These are phyloP conservation scores for Scolopax bukidnonensis DNA, from an alignment of 2,797 vertebrate species.

Conservation along the genomic window DNA sequence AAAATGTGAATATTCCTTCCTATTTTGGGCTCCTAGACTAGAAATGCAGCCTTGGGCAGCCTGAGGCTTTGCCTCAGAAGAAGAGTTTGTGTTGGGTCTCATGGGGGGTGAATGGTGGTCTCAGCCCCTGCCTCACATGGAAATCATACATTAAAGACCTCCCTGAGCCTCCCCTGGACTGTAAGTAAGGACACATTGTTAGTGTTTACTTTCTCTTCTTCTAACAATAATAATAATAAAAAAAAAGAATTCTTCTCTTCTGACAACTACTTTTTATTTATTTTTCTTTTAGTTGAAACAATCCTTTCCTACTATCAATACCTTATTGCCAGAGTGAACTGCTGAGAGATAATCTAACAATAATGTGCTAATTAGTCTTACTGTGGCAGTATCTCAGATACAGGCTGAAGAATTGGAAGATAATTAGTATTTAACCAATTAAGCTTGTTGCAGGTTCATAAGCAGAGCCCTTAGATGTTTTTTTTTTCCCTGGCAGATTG, in stretches of 20 bases:
- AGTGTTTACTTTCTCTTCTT: neutral
- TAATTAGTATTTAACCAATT: conserved; percentile 59
- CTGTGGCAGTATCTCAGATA: neutral
- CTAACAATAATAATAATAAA: neutral
- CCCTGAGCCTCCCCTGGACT: neutral
- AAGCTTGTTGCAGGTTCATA: neutral
- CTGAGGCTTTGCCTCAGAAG: neutral
- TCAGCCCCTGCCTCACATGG: accelerated
- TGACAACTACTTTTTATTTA: neutral
- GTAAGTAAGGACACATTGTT: accelerated
- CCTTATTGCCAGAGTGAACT: neutral
- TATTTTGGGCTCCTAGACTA: neutral
- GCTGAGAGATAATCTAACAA: neutral
- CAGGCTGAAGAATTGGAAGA: neutral
- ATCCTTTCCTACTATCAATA: neutral
- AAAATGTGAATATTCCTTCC: neutral
- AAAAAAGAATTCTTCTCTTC: neutral
- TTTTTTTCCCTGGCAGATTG: neutral
- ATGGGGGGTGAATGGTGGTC: neutral
- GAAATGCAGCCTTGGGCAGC: neutral
- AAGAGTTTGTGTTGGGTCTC: too few relatives aligned
- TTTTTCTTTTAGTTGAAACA: neutral
- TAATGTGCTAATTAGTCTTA: conserved; percentile 40
- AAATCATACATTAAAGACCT: accelerated
- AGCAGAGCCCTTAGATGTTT: neutral